phyloP scores from a whole-genome alignment of 2,113 vertebrate genomes.

The Paramormyrops kingsleyae region DNA sequence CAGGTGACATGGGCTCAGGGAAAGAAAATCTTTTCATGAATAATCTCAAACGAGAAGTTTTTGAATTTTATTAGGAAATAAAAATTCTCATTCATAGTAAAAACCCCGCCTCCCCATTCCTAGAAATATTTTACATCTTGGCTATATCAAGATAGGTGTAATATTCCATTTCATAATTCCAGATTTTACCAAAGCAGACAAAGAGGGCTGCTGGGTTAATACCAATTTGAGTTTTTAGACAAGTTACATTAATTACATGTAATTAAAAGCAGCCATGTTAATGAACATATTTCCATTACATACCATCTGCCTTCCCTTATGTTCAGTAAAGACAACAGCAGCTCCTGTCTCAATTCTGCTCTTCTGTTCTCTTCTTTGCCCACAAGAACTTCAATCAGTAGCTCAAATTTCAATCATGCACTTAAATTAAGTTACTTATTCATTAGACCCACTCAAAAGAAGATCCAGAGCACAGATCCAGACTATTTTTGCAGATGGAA shows the following conservation, averaged over 20 bases:
- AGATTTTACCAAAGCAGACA: background rate
- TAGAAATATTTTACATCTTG: background rate
- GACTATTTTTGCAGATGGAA: background rate
- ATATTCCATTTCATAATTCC: background rate
- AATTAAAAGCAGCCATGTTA: background rate
- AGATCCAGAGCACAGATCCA: background rate
- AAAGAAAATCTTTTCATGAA: background rate
- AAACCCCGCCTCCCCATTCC: background rate
- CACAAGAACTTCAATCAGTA: background rate
- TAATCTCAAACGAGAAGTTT: too few species aligned
- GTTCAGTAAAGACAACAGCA: background rate
- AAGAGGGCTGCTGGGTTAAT: background rate
- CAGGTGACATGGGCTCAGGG: background rate
- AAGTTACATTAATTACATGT: background rate
- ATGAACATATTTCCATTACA: background rate
- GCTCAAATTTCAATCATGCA: background rate
- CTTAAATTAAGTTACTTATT: background rate
- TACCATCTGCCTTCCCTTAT: background rate
- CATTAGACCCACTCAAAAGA: background rate
- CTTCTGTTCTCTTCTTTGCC: background rate
- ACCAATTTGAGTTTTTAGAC: background rate
- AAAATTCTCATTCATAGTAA: background rate
- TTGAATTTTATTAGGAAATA: too few species aligned
- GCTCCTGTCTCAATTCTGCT: background rate
- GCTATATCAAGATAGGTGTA: background rate